Base-by-base conservation (phyloP, 2,888 invertebrate genomes). In the Cephus rjabovi region DNA sequence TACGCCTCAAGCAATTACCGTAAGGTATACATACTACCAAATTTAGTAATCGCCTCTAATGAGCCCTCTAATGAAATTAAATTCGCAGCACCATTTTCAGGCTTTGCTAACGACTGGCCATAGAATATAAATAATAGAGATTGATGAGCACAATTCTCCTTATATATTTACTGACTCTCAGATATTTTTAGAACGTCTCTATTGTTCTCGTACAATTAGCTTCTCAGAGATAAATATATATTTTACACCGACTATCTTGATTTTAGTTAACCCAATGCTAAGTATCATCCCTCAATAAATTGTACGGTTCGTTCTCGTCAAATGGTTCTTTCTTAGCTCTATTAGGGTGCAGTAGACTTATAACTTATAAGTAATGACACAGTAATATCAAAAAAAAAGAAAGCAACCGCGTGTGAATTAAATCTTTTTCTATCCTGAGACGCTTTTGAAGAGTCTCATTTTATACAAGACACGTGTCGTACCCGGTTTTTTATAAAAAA, bases 1-100 rank as follows among this genome's bases (percentile, higher is more conserved):
- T 23, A 56, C 6, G 56, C 6, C 23, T 56, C 56, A 56, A 56
- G 56, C 23, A 56, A 56, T 56, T 56, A 56, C 23, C 23, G 56
- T 56, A 23, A 56, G 56, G 56, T 23, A 9, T 23, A 23, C 23
- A 23, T 23, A 56, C 23, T 23, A 23, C 23, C 23, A 56, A 56
- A 56, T 81, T 79, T 80, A 79, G 77, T 81, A 81, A 81, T 81
- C 77, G 79, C 71, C 77, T 74, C 73, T 80, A 81, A 81, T 79
- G 79, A 79, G 78, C 79, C 74, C 77, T 77, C 12, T 35, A 35
- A 35, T 35, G 35, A 75, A 79, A 80, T 81, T 80, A 80, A 79
- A 74, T 80, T 81, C 71, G 76, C 79, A 79, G 79, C 40, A 40
- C 40, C 40, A 15, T 40, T 40, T 40, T 15, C 40, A 40, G 40